A percentile compares a stretch with the other conserved stretches of the same genome.
Evolutionary conservation across 2,888 invertebrate species (phyloP).

Genomic region (Thymelicus sylvestris): DNA sequence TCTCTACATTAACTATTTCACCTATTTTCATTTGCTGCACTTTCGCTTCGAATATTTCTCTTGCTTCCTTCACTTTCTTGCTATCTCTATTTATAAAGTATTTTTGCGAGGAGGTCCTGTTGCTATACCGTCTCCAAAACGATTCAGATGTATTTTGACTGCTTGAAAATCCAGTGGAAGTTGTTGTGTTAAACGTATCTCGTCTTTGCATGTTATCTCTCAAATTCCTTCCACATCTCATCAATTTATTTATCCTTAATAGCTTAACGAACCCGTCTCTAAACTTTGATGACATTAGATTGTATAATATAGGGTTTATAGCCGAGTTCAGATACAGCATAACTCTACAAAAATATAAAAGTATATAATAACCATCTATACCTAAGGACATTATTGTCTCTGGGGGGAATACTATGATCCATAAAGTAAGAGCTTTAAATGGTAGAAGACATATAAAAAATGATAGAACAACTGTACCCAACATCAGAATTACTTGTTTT

Average conservation of each 20-base stretch:
- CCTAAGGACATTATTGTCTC: conserved; percentile 89
- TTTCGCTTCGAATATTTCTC: conserved; percentile 52
- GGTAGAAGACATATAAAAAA: conserved; percentile 96
- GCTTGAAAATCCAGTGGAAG: conserved; percentile 85
- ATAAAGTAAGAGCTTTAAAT: conserved; percentile 93
- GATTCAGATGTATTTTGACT: conserved; percentile 86
- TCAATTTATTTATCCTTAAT: conserved; percentile 78
- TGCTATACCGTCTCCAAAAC: conserved; percentile 87
- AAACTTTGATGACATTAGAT: conserved; percentile 96
- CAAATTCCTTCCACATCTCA: conserved; percentile 72
- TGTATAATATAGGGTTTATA: conserved; percentile 95
- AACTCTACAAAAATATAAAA: conserved; percentile 93
- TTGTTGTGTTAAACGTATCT: conserved; percentile 87
- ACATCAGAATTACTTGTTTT: conserved; percentile 94
- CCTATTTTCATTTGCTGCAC: conserved; percentile 71
- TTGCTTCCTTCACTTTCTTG: conserved; percentile 64
- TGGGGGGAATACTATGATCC: conserved; percentile 92
- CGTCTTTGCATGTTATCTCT: conserved; percentile 85
- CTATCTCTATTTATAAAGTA: conserved; percentile 68
- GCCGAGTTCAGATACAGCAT: conserved; percentile 96
- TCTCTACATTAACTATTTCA: conserved; percentile 76
- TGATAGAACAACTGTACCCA: conserved; percentile 94
- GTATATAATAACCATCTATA: conserved; percentile 91
- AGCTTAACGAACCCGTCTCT: conserved; percentile 91
- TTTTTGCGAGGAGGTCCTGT: conserved; percentile 74